Percentiles rank a stretch among this genome's conserved stretches.
These are phyloP conservation scores for Diceros bicornis DNA, from an alignment of 2,797 vertebrate genomes.

Conservation along the genomic window DNA sequence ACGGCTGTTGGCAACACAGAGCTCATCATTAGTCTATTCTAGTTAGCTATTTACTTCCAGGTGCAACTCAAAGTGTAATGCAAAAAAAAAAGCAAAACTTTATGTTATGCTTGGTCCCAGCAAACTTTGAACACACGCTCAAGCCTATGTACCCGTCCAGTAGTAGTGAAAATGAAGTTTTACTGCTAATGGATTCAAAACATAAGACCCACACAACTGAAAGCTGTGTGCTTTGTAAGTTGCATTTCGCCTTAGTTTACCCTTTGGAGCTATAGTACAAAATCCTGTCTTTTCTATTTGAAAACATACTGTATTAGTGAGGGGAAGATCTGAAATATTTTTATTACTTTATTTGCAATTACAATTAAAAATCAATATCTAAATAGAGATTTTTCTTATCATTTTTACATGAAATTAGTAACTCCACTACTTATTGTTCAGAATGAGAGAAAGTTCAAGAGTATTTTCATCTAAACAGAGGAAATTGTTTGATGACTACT, in stretches of 20 bases:
- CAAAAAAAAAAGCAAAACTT: neutral
- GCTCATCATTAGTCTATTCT: constrained; percentile 50
- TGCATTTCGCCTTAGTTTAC: neutral
- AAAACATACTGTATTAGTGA: neutral
- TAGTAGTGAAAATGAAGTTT: constrained; percentile 34
- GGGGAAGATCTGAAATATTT: constrained; percentile 10
- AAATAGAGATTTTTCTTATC: neutral
- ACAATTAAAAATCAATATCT: constrained; percentile 17
- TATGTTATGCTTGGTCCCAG: constrained; percentile 25
- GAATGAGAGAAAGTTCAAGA: neutral
- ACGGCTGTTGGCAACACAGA: neutral
- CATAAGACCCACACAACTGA: neutral
- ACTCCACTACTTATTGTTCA: neutral
- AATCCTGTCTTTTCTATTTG: neutral
- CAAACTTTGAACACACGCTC: constrained; percentile 34
- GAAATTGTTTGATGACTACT: neutral
- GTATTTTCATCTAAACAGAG: neutral
- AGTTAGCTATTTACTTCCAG: constrained; percentile 66
- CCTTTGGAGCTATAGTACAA: neutral
- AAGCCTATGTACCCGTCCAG: neutral
- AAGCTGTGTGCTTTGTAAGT: neutral
- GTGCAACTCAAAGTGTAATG: constrained; percentile 48
- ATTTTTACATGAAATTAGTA: constrained; percentile 17
- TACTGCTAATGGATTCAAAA: neutral
- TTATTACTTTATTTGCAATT: constrained; percentile 33